Percentiles rank a stretch among this genome's conserved stretches.
Conservation (phyloP, 2,113 vertebrate species). For the Trematocara macrostoma region DNA sequence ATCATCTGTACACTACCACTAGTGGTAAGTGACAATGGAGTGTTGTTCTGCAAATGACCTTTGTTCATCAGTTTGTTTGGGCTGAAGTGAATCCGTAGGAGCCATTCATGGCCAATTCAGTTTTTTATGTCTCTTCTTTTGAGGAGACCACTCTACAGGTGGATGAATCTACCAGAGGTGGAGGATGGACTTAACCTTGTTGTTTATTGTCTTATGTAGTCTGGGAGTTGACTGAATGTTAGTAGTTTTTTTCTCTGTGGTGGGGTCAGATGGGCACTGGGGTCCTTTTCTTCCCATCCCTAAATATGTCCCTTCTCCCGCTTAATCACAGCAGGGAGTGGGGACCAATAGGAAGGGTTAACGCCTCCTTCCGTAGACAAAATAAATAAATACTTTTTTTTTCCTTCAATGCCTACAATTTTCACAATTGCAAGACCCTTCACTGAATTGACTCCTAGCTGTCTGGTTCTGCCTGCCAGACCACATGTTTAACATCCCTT, state of each 20-base stretch:
- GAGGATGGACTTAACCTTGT: background rate
- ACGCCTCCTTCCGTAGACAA: background rate
- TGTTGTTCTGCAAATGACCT: background rate
- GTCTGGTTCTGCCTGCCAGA: background rate
- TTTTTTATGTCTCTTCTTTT: background rate
- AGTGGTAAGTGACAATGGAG: conserved; percentile 77
- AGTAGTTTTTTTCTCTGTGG: background rate
- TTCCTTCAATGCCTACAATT: background rate
- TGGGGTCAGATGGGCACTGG: background rate
- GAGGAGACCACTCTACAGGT: background rate
- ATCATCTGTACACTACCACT: conserved; percentile 89
- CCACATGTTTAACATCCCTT: background rate
- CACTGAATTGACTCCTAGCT: background rate
- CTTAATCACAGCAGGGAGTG: background rate
- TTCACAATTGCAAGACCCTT: background rate
- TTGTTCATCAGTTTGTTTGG: background rate
- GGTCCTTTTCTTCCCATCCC: background rate
- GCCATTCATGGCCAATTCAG: background rate
- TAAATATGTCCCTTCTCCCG: background rate
- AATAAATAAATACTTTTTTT: background rate
- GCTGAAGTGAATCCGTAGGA: background rate
- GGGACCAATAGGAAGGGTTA: background rate
- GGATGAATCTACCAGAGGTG: background rate
- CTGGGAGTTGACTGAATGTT: background rate
- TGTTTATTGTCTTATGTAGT: background rate